Conservation (phyloP, 2,888 invertebrate genomes). For the Lapara coniferarum region DNA sequence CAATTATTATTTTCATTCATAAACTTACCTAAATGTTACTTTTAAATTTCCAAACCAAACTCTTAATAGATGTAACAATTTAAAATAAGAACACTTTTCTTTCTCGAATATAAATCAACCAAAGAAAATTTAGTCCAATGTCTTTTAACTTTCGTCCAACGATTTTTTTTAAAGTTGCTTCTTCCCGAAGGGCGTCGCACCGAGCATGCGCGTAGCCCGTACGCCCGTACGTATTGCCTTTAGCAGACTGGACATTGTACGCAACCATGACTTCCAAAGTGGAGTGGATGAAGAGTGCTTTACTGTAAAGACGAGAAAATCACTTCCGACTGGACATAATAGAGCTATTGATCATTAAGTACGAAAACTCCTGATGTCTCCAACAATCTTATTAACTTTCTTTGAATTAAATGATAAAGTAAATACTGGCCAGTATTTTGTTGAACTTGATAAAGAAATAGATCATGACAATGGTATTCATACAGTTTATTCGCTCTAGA, state of each 20-base stretch:
- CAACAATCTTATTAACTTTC: no score
- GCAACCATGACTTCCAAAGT: conserved; percentile 62
- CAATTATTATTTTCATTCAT: background rate
- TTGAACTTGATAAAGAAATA: conserved; percentile 25
- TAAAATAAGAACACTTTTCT: conserved; percentile 5
- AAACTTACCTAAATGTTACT: conserved; percentile 9
- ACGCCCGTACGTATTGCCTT: conserved; percentile 67
- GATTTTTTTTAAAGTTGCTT: conserved; percentile 37
- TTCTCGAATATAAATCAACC: background rate
- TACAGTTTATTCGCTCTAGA: conserved; percentile 30
- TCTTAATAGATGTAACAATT: background rate
- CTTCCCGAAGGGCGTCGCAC: conserved; percentile 48
- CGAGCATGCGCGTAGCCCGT: conserved; percentile 57
- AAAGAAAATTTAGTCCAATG: background rate
- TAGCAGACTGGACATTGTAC: conserved; percentile 69
- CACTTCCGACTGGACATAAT: conserved; percentile 40
- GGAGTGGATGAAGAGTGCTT: conserved; percentile 54
- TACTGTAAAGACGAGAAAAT: conserved; percentile 49
- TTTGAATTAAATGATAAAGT: background rate
- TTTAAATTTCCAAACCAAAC: conserved; percentile 1
- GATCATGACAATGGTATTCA: conserved; percentile 25
- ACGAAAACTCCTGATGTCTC: background rate
- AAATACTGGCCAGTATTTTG: background rate
- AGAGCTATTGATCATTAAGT: conserved; percentile 10
- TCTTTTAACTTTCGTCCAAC: conserved; percentile 10